Percentiles rank a stretch among this genome's conserved stretches.
phyloP scores from a whole-genome alignment of 2,888 invertebrate genomes.

The Trachelus troglodyta region DNA sequence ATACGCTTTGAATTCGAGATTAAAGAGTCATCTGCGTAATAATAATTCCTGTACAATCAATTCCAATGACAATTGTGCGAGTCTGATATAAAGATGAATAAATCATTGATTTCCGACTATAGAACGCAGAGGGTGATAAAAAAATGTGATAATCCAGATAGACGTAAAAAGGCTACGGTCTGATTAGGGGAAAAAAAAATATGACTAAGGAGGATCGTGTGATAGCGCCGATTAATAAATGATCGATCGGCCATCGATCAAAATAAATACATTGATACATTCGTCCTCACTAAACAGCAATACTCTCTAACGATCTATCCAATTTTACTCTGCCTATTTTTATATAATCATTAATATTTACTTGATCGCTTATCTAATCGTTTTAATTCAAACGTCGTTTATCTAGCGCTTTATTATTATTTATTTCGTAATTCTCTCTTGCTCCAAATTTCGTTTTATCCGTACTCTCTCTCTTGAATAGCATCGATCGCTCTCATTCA shows the following conservation, averaged over 20 bases:
- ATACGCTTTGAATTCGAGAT: background rate
- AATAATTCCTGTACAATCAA: background rate
- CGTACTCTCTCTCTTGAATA: background rate
- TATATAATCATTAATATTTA: conserved; percentile 11
- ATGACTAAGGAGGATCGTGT: background rate
- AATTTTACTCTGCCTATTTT: conserved; percentile 4
- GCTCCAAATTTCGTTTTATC: conserved; percentile 1
- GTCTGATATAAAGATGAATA: background rate
- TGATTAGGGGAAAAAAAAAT: background rate
- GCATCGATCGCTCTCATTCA: background rate
- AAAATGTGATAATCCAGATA: background rate
- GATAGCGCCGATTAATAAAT: conserved; percentile 8
- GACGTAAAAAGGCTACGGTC: background rate
- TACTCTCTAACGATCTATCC: conserved; percentile 12
- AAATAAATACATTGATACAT: conserved; percentile 18
- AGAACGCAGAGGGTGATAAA: background rate
- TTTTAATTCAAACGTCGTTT: conserved; percentile 3
- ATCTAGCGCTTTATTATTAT: conserved; percentile 13
- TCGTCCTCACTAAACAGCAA: conserved; percentile 18
- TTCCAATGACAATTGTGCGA: background rate
- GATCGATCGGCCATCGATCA: conserved; percentile 9
- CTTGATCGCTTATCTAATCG: conserved; percentile 12
- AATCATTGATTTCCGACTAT: background rate
- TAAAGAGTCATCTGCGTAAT: background rate
- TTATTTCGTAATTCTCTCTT: conserved; percentile 2